Base-by-base conservation (phyloP, 2,797 vertebrate genomes). In the Parauchenoglanis ngamensis region DNA sequence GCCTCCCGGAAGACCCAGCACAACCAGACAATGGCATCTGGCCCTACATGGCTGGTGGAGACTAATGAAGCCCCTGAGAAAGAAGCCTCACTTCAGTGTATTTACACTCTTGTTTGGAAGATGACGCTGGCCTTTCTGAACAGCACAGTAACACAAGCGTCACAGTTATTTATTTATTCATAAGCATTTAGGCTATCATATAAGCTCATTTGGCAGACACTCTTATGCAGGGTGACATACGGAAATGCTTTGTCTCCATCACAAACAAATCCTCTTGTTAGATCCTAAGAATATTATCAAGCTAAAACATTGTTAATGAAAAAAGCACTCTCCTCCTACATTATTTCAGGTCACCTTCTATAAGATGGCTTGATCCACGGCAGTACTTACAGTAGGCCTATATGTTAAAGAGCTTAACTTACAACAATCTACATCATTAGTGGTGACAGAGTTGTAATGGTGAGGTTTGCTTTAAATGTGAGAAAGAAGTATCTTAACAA, bases 51-150 rank as follows among this genome's bases (percentile, higher is more conserved):
- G 28, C 44, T 75, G 57, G 15, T 68, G 8, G 3, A 56, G 49
- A 72, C 54, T 89, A 90, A 89, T 87, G 84, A 90, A 85, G 68
- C 90, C 90, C 85, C 44, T 49, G 88, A 87, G 84, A 89, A 76
- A 84, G 49, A 67, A 61, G n/a, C 31, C 46, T 75, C 57, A 76
- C 46, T 72, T 67, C 57, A 73, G 40, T 52, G 19, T 86, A 63
- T 80, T 86, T 80, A 79, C 63, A 23, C 67, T 52, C 56, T 25
- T 73, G 40, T 73, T 76, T 85, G 59, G 52, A 40, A 77, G 70
- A 76, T 61, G 72, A 86, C n/a, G 28, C 23, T 77, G 49, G 3
- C 13, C 19, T 72, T 72, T 85, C 28, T 82, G 10, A 61, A 57
- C 44, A 67, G 28, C 40, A 35, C 63, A 84, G 73, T 72, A 84